Percentiles rank a stretch among this genome's conserved stretches.
phyloP scores from a whole-genome alignment of 1,140 invertebrate genomes.

The Trichogramma pretiosum region DNA sequence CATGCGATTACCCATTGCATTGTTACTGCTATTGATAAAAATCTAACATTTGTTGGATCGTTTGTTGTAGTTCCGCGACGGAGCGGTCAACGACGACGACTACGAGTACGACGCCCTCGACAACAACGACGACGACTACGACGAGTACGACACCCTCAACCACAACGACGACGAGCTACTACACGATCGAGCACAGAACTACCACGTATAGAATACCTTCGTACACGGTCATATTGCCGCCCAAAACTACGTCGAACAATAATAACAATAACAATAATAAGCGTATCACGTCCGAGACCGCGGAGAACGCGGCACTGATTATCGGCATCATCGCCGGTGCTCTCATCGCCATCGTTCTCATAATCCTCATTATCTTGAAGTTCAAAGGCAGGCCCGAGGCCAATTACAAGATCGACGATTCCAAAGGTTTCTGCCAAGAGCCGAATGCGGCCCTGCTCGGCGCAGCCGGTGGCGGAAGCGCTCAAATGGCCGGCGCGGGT shows the following conservation, averaged over 20 bases:
- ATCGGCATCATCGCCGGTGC: constrained; percentile 86
- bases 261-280: constrained; percentile 52
- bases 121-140: no score
- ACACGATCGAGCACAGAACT: no score
- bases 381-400: constrained; percentile 79
- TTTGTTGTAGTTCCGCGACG: no score
- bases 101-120: no score
- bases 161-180: no score
- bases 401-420: constrained; percentile 85
- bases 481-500: constrained; percentile 25
- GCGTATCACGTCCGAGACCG: constrained; percentile 61
- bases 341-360: constrained; percentile 81
- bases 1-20: no score
- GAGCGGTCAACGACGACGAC: no score
- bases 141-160: no score
- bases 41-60: no score
- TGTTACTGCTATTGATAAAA: no score
- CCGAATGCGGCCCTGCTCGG: constrained; percentile 66
- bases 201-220: no score
- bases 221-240: constrained; percentile 33
- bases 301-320: constrained; percentile 66
- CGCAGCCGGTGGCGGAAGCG: constrained; percentile 27
- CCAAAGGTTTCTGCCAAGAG: constrained; percentile 64
- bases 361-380: constrained; percentile 82
- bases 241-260: constrained; percentile 42